Conservation (phyloP, 2,797 vertebrate genomes). For the Molossus alvarezi region DNA sequence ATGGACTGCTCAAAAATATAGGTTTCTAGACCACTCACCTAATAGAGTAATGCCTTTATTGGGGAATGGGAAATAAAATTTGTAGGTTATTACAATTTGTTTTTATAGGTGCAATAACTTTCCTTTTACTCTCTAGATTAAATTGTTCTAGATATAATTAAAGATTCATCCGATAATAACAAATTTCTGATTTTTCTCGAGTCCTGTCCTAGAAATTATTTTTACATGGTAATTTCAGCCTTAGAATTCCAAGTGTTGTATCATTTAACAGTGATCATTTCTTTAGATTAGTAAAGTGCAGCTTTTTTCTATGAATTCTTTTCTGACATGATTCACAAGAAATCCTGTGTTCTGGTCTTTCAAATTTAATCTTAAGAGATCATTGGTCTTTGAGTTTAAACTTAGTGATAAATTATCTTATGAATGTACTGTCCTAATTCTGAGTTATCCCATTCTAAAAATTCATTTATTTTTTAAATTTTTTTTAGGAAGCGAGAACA, state of each 20-base stretch:
- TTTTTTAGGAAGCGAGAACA: constrained; percentile 98
- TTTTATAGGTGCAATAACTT: neutral
- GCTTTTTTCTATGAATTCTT: constrained; percentile 43
- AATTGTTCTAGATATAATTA: constrained; percentile 28
- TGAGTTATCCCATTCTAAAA: constrained; percentile 53
- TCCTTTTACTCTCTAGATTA: neutral
- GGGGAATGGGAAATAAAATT: constrained; percentile 15
- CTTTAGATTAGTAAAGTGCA: constrained; percentile 52
- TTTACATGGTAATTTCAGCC: constrained; percentile 40
- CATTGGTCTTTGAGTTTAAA: constrained; percentile 41
- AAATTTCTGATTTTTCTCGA: constrained; percentile 25
- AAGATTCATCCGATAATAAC: constrained; percentile 24
- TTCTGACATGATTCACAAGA: constrained; percentile 34
- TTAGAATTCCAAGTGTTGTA: constrained; percentile 41
- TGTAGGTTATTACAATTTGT: constrained; percentile 48
- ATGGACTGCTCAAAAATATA: neutral
- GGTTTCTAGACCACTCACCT: neutral
- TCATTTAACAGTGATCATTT: constrained; percentile 45
- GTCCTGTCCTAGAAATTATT: constrained; percentile 29
- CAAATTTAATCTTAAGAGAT: constrained; percentile 35
- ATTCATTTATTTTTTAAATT: constrained; percentile 38
- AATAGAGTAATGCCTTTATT: neutral
- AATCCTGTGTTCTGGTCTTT: constrained; percentile 27
- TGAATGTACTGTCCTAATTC: constrained; percentile 42
- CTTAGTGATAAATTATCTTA: constrained; percentile 2